These are phyloP conservation scores for Delphinus delphis DNA, from an alignment of 2,113 vertebrate genomes.

Conservation along the genomic window DNA sequence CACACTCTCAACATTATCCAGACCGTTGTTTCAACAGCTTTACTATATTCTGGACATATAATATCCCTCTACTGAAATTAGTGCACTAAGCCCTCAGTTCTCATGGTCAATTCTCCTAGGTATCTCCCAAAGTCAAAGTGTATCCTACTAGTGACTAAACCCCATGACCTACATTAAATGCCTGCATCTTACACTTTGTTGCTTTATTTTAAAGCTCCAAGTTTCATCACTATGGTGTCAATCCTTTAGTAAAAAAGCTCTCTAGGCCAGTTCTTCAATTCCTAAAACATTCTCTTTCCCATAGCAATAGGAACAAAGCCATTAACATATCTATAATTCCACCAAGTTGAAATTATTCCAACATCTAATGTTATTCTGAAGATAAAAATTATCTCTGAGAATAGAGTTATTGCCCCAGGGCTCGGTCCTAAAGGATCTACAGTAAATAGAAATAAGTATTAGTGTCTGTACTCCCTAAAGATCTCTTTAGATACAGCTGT, in stretches of 20 bases:
- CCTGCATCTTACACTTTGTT: background rate
- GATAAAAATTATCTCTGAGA: conserved; percentile 22
- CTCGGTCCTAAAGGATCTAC: background rate
- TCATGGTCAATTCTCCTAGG: background rate
- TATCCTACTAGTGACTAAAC: background rate
- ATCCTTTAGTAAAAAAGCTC: background rate
- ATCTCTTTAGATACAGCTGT: background rate
- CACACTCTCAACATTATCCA: background rate
- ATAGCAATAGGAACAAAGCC: background rate
- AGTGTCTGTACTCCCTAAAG: background rate
- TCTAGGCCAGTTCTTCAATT: background rate
- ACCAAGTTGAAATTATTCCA: conserved; percentile 8
- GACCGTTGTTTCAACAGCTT: background rate
- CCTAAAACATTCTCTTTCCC: background rate
- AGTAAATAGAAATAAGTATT: background rate
- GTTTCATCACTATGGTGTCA: background rate
- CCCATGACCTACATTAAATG: no score
- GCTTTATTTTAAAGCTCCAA: background rate
- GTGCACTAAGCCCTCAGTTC: background rate
- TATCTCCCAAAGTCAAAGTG: background rate
- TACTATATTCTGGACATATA: background rate
- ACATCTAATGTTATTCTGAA: background rate
- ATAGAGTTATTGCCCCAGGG: background rate
- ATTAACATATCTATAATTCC: background rate
- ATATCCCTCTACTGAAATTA: background rate